Percentiles rank a stretch among this genome's conserved stretches.
These are phyloP conservation scores for Liasis olivaceus DNA, from an alignment of 2,797 vertebrate species.

Conservation along the genomic window DNA sequence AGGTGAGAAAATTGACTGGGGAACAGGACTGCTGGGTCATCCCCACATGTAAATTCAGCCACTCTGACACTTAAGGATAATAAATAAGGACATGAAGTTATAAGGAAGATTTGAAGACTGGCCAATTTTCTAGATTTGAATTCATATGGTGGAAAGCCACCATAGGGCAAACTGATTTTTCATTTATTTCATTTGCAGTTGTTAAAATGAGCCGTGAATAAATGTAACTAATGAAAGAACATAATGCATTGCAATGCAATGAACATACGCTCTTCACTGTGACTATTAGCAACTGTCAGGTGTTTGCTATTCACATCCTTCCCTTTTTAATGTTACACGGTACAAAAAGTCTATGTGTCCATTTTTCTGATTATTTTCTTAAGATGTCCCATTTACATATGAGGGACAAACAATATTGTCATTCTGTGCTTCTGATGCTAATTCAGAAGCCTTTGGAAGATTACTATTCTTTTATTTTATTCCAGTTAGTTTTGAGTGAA, in stretches of 20 bases:
- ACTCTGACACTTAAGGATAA: background rate
- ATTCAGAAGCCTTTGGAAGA: background rate
- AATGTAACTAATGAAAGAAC: conserved; percentile 25
- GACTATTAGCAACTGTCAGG: conserved; percentile 26
- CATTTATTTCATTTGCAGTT: conserved; percentile 7
- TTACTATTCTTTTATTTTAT: background rate
- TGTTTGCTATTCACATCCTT: conserved; percentile 16
- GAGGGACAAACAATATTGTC: conserved; percentile 9
- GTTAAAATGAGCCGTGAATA: conserved; percentile 15
- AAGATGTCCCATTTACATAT: conserved; percentile 11
- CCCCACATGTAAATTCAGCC: background rate
- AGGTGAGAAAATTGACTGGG: background rate
- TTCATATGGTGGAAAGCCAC: background rate
- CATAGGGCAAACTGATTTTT: background rate
- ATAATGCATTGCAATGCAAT: conserved; percentile 20
- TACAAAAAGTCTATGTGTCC: background rate
- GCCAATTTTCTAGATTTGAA: background rate
- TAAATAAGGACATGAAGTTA: background rate
- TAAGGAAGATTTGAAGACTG: background rate
- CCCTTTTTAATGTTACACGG: background rate
- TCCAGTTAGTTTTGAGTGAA: background rate
- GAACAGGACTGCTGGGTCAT: background rate
- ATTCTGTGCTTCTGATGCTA: conserved; percentile 27
- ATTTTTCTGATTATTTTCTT: background rate
- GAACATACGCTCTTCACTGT: conserved; percentile 19